Conservation (phyloP, 2,113 vertebrate species). For the Ceyx margarethae region DNA sequence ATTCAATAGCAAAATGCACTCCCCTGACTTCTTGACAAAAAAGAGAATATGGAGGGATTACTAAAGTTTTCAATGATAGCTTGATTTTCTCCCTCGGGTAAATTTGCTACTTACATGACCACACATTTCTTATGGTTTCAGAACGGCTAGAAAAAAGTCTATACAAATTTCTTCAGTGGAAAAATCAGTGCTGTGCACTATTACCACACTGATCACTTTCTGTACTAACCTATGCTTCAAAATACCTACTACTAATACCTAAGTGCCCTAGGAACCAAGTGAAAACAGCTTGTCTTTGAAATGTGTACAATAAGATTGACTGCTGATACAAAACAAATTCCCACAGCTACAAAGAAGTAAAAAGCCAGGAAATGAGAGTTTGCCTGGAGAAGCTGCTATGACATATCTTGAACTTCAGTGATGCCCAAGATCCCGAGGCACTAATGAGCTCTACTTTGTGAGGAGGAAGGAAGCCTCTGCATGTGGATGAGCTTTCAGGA, state of each 20-base stretch:
- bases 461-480: not conserved
- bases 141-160: not conserved
- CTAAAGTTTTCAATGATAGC: slow-evolving; percentile 34
- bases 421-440: not conserved
- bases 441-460: not conserved
- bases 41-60: slow-evolving; percentile 27
- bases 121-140: not conserved
- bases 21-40: slow-evolving; percentile 50
- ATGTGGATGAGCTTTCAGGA: not conserved
- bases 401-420: not conserved
- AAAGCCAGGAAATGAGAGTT: slow-evolving; percentile 63
- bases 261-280: slow-evolving; percentile 1
- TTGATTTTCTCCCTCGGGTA: not conserved
- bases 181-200: not conserved
- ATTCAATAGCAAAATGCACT: not conserved
- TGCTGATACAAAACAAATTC: slow-evolving; percentile 69
- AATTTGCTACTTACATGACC: not conserved
- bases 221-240: not conserved
- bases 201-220: not conserved
- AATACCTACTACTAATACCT: not conserved
- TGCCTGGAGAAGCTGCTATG: slow-evolving; percentile 59
- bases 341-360: slow-evolving; percentile 54
- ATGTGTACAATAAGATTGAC: slow-evolving; percentile 55
- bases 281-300: slow-evolving; percentile 59
- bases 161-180: not conserved